Conservation (phyloP, 2,888 invertebrate species). For the Notocelia uddmanniana region DNA sequence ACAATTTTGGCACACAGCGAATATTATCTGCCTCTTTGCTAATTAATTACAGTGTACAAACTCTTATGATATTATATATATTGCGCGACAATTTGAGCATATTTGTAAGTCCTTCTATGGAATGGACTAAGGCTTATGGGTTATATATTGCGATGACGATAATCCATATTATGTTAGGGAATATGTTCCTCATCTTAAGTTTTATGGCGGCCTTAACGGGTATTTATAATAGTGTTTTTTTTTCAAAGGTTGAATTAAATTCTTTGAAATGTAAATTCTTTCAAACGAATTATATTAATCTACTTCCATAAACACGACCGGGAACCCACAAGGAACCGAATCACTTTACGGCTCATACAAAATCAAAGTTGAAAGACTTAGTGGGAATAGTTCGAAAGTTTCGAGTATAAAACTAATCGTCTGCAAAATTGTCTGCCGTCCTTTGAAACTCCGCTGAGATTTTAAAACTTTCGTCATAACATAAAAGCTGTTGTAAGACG, state of each 20-base stretch:
- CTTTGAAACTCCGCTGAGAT: slow-evolving; percentile 66
- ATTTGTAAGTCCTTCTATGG: no score
- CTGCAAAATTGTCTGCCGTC: slow-evolving; percentile 62
- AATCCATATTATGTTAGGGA: background rate
- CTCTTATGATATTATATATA: no score
- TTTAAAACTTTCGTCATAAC: slow-evolving; percentile 79
- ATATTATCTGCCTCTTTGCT: no score
- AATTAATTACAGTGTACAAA: no score
- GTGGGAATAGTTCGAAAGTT: slow-evolving; percentile 46
- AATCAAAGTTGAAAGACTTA: slow-evolving; percentile 46
- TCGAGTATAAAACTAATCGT: slow-evolving; percentile 66
- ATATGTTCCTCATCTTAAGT: no score
- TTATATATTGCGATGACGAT: no score
- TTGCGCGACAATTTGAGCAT: no score
- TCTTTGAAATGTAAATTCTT: background rate
- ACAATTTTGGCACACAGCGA: background rate
- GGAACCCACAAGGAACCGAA: slow-evolving; percentile 16
- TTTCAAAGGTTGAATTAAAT: no score
- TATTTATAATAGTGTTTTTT: no score
- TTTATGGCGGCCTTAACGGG: no score
- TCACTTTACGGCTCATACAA: slow-evolving; percentile 28
- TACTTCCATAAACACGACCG: background rate
- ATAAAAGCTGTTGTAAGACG: slow-evolving; percentile 75
- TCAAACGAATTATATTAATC: background rate
- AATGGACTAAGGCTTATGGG: no score